Conservation (phyloP, 2,797 vertebrate genomes). For the Peromyscus eremicus region DNA sequence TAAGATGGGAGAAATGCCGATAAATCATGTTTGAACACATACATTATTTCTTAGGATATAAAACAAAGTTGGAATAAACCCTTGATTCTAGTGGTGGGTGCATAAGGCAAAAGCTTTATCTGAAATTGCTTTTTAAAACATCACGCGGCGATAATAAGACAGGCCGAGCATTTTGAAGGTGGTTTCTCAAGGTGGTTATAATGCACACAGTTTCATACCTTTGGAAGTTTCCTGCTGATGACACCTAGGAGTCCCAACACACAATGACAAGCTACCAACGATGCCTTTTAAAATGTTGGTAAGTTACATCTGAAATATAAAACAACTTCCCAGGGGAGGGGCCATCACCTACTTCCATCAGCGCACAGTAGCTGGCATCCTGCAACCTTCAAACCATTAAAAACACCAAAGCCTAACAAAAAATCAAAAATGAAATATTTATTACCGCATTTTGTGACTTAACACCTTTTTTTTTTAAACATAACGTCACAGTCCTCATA, state of each 20-base stretch:
- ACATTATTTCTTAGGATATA: conserved; percentile 70
- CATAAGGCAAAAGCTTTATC: conserved; percentile 52
- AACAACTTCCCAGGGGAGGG: neutral
- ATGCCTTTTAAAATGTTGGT: conserved; percentile 59
- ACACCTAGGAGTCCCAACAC: conserved; percentile 43
- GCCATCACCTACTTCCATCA: neutral
- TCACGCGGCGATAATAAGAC: conserved; percentile 59
- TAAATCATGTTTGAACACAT: conserved; percentile 72
- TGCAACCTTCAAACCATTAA: conserved; percentile 85
- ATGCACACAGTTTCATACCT: conserved; percentile 63
- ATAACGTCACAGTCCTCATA: conserved; percentile 99
- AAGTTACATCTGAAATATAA: conserved; percentile 59
- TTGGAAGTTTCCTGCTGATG: conserved; percentile 72
- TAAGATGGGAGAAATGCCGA: conserved; percentile 63
- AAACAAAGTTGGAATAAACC: conserved; percentile 67
- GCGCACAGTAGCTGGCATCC: neutral
- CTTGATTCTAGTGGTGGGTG: conserved; percentile 60
- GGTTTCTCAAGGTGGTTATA: conserved; percentile 24
- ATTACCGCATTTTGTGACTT: conserved; percentile 99
- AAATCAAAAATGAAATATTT: conserved; percentile 99
- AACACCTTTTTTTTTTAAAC: conserved; percentile 98
- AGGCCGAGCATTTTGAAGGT: neutral
- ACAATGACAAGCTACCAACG: conserved; percentile 32
- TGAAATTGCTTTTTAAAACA: conserved; percentile 35
- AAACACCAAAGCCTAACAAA: conserved; percentile 98